Evolutionary conservation across 2,113 vertebrate species (phyloP).

Genomic region (Rana temporaria): DNA sequence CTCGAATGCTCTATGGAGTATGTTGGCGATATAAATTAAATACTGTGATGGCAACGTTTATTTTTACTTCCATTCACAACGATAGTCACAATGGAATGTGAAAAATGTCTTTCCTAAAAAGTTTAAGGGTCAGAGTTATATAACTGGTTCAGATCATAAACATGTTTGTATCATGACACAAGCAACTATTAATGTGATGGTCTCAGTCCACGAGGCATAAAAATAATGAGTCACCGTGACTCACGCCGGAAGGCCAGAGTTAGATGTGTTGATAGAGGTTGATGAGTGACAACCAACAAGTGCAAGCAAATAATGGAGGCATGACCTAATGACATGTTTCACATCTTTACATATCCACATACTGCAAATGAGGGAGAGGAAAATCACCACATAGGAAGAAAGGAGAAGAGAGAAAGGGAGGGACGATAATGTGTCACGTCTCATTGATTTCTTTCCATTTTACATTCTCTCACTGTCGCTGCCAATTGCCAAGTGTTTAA

Average conservation of each 20-base stretch:
- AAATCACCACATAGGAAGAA: not conserved
- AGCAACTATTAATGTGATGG: not conserved
- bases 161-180: constrained; percentile 14
- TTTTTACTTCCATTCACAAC: not conserved
- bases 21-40: no score
- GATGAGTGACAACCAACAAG: constrained; percentile 34
- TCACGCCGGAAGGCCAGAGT: constrained; percentile 5
- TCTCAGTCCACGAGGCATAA: not conserved
- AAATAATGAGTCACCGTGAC: constrained; percentile 17
- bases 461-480: not conserved
- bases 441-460: constrained; percentile 20
- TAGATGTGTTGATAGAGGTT: not conserved
- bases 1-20: no score
- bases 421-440: not conserved
- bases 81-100: not conserved
- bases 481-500: not conserved
- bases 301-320: constrained; percentile 3
- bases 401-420: not conserved
- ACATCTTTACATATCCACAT: not conserved
- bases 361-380: not conserved
- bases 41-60: no score
- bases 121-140: not conserved
- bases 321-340: not conserved
- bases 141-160: not conserved
- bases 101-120: not conserved